Conservation (phyloP, 2,888 invertebrate genomes). For the Netelia melanura region DNA sequence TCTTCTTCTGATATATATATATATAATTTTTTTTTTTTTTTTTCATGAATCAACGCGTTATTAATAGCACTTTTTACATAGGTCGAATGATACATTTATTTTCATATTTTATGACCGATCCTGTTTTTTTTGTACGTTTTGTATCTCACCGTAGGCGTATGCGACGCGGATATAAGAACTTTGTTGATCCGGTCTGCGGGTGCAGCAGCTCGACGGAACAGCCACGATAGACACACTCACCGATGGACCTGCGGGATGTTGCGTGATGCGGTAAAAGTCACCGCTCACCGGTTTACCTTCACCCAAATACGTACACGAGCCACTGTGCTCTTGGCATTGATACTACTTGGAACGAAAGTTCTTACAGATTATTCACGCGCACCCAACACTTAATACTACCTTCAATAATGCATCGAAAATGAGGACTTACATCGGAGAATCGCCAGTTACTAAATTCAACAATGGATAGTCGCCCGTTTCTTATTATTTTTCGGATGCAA, state of each 20-base stretch:
- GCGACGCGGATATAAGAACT: background rate
- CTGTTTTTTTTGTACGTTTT: slow-evolving; percentile 21
- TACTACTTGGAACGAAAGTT: slow-evolving; percentile 44
- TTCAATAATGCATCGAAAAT: too few relatives aligned
- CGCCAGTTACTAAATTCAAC: too few relatives aligned
- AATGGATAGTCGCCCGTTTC: too few relatives aligned
- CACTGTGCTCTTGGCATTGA: slow-evolving; percentile 75
- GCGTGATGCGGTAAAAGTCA: slow-evolving; percentile 75
- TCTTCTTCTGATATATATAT: too few relatives aligned
- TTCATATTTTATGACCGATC: background rate
- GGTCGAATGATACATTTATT: background rate
- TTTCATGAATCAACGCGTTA: background rate
- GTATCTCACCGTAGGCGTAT: slow-evolving; percentile 51
- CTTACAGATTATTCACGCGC: background rate
- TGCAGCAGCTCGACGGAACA: slow-evolving; percentile 39
- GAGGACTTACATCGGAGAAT: too few relatives aligned
- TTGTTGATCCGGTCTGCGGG: slow-evolving; percentile 28
- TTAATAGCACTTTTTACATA: background rate
- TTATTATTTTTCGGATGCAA: too few relatives aligned
- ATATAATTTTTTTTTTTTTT: background rate
- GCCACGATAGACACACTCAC: slow-evolving; percentile 32
- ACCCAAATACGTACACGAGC: slow-evolving; percentile 70
- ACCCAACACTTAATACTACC: too few relatives aligned
- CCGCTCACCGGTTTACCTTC: slow-evolving; percentile 75
- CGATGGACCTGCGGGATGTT: slow-evolving; percentile 38